Percentiles rank a stretch among this genome's conserved stretches.
phyloP scores from a whole-genome alignment of 2,797 vertebrate genomes.

The Tolypeutes matacus region DNA sequence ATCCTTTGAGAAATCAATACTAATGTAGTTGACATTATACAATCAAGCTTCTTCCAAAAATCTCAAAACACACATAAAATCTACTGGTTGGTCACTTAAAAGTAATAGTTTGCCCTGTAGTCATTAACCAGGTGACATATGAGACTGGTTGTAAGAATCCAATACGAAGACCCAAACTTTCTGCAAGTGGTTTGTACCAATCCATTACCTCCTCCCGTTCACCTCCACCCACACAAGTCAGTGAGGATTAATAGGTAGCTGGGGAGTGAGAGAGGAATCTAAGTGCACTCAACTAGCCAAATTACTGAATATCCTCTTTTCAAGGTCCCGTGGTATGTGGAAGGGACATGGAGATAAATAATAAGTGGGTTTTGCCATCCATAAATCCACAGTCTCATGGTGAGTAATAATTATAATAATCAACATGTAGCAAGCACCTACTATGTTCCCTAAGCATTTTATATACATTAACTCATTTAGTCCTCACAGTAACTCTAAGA shows the following conservation, averaged over 20 bases:
- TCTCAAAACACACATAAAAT: conserved; percentile 73
- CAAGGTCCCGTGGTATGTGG: not conserved
- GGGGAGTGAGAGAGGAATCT: not conserved
- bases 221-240: not conserved
- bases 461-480: not conserved
- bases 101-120: conserved; percentile 70
- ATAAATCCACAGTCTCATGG: not conserved
- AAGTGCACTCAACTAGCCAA: not conserved
- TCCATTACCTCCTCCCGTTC: not conserved
- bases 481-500: not conserved
- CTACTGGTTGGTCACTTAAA: conserved; percentile 74
- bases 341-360: not conserved
- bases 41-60: conserved; percentile 76
- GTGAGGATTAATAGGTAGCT: not conserved
- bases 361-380: not conserved
- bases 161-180: conserved; percentile 53
- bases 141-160: conserved; percentile 68
- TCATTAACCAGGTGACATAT: conserved; percentile 70
- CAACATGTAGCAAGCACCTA: not conserved
- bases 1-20: conserved; percentile 79
- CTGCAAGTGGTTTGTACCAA: not conserved
- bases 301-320: not conserved
- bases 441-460: not conserved
- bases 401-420: not conserved
- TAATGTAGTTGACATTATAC: conserved; percentile 71